Base-by-base conservation (phyloP, 2,113 vertebrate genomes). In the Todiramphus saurophagus region DNA sequence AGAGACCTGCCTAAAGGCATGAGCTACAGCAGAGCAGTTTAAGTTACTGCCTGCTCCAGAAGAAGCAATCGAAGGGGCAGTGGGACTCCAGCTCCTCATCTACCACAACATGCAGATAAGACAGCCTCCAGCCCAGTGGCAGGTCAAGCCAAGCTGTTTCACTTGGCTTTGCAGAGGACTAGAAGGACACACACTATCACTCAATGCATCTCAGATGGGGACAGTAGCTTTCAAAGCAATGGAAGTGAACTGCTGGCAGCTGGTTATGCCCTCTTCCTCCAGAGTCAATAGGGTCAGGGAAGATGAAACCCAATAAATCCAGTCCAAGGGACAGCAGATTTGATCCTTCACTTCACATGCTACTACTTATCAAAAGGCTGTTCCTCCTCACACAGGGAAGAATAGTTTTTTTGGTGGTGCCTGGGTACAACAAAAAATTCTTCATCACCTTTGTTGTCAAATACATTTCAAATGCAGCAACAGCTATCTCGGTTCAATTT, bases 361-460 rank as follows among this genome's bases (percentile, higher is more conserved):
- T 80, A 60, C 95, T 64, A 37, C 55, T 77, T 93, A 59, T 46
- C 30, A 27, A 80, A 66, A 82, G 73, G 73, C 64, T 66, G 24
- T 39, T 81, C 62, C 43, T 89, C 39, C 69, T 89, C 51, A 66
- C 81, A 58, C 13, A 39, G 69, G 64, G 56, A 93, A 60, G 69
- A 20, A 10, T n/a, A 21, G 19, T 9, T 51, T 44, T 87, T 89
- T 80, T 81, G 51, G 37, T 21, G 16, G 51, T 72, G 64, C 37
- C 24, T 67, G 28, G n/a, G 62, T 46, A 56, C 2, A 39, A 50
- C 13, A 53, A 28, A 27, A 28, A 86, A 66, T 84, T 95, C 95
- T 96, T 97, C 92, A 86, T 96, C 95, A 96, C 51, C 74, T 96
- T 93, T 70, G 35, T 74, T 87, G 92, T 95, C 93, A 97, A 97